Percentiles rank a stretch among this genome's conserved stretches.
Conservation (phyloP, 1,140 invertebrate genomes). For the Leptinotarsa undecemlineata region DNA sequence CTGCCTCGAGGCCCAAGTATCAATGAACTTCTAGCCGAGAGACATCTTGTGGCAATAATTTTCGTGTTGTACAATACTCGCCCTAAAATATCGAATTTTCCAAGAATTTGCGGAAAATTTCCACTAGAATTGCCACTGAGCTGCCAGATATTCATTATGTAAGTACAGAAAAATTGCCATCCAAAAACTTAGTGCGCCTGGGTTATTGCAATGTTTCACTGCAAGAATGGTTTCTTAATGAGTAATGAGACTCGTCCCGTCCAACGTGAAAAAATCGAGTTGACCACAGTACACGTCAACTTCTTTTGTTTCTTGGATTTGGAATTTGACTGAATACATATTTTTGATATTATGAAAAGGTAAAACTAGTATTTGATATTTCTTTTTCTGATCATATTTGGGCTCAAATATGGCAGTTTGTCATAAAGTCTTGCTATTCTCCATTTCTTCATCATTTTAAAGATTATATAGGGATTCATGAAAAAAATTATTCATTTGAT, state of each 20-base stretch:
- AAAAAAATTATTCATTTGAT: too few relatives aligned
- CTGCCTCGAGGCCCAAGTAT: slow-evolving; percentile 50
- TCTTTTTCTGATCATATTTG: too few relatives aligned
- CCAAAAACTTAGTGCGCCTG: slow-evolving; percentile 18
- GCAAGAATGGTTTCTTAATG: slow-evolving; percentile 25
- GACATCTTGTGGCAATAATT: slow-evolving; percentile 55
- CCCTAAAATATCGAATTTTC: slow-evolving; percentile 42
- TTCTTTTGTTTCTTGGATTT: slow-evolving; percentile 12
- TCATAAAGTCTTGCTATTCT: too few relatives aligned
- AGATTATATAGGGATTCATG: too few relatives aligned
- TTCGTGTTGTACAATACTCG: slow-evolving; percentile 43
- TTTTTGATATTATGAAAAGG: neutral
- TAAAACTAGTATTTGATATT: neutral
- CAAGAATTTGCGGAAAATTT: slow-evolving; percentile 13
- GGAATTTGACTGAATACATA: neutral
- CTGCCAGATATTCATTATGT: slow-evolving; percentile 22
- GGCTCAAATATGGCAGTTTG: too few relatives aligned
- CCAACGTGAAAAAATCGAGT: slow-evolving; percentile 13
- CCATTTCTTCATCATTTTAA: too few relatives aligned
- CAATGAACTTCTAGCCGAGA: slow-evolving; percentile 54
- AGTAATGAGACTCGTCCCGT: slow-evolving; percentile 15
- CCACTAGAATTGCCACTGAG: slow-evolving; percentile 9
- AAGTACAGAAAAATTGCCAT: slow-evolving; percentile 23
- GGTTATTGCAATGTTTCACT: slow-evolving; percentile 17
- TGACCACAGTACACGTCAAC: slow-evolving; percentile 21